phyloP scores from a whole-genome alignment of 2,888 invertebrate species.

The Teinopalpus imperialis region DNA sequence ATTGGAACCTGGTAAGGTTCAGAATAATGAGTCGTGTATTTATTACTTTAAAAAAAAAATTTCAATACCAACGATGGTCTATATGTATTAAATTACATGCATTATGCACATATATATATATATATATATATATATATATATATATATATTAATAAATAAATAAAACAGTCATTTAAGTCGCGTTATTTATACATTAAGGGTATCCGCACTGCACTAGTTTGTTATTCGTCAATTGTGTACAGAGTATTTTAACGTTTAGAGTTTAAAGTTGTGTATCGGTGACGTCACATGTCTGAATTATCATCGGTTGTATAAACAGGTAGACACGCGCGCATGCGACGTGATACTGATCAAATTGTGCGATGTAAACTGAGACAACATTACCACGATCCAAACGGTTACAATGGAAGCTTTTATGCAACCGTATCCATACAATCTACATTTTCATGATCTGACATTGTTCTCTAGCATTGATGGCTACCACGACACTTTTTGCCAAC shows the following conservation, averaged over 20 bases:
- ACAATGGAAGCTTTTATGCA: slow-evolving; percentile 16
- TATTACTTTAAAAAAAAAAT: no score
- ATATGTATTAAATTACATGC: no score
- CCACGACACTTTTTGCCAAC: slow-evolving; percentile 5
- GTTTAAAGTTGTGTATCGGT: slow-evolving; percentile 43
- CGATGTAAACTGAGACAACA: slow-evolving; percentile 29
- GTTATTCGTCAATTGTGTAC: slow-evolving; percentile 45
- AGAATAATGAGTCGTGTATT: no score
- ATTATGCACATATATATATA: no score
- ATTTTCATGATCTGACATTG: slow-evolving; percentile 12
- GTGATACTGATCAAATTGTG: slow-evolving; percentile 45
- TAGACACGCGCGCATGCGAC: slow-evolving; percentile 61
- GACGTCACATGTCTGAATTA: slow-evolving; percentile 66
- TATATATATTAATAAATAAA: no score
- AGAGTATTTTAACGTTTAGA: slow-evolving; percentile 49
- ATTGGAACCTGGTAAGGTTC: no score
- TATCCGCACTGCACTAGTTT: slow-evolving; percentile 42
- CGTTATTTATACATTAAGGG: slow-evolving; percentile 24
- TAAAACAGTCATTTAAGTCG: slow-evolving; percentile 1
- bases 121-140: no score
- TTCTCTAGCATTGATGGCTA: slow-evolving; percentile 5
- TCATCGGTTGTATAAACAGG: slow-evolving; percentile 67
- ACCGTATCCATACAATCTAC: slow-evolving; percentile 8
- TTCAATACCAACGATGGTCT: no score
- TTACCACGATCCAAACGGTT: slow-evolving; percentile 4